Evolutionary conservation across 2,888 invertebrate genomes (phyloP), one percentile per base, ranked within the genome.

Genomic region (Schizotus pectinicornis): DNA sequence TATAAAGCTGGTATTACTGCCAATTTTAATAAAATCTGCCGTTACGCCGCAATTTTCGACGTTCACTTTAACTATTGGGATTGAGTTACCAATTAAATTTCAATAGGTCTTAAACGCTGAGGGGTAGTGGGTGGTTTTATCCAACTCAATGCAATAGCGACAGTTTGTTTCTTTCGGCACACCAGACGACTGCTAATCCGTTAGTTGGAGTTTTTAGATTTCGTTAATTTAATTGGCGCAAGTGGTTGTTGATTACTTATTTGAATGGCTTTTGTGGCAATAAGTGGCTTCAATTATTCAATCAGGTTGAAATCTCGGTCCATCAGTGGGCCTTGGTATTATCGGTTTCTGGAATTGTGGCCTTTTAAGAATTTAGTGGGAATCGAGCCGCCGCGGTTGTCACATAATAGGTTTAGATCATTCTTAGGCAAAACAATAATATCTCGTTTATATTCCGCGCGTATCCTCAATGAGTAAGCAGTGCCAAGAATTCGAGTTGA

Each of bases 371-470:
- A 22, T 22, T 22, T 22, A 22, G 8, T 37, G 37, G 13, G 9
- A 12, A n/a, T 37, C 37, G 37, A 37, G 37, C 3, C 37, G 13
- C 7, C 22, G 37, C 9, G 9, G 37, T 37, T 37, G 9, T 46
- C 12, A 13, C 12, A 46, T 14, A 49, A 38, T 39, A 7, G 38
- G n/a, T 22, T 34, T 49, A 49, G 14, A 12, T 11, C 12, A 38
- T 39, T 41, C 35, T 41, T 42, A 22, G 35, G 41, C 14, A 47
- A 52, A 45, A 58, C 51, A 47, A 43, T 50, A 54, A 55, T 42
- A 32, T 45, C 51, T 58, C 36, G 46, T 58, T 58, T 52, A 48
- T 58, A 58, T 58, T 47, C 57, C 8, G 33, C n/a, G 33, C 12
- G 37, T 43, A 42, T 9, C 14, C 7, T 9, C 30, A 42, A 35